Conservation (phyloP, 1,140 invertebrate species). For the Carposina sasakii region DNA sequence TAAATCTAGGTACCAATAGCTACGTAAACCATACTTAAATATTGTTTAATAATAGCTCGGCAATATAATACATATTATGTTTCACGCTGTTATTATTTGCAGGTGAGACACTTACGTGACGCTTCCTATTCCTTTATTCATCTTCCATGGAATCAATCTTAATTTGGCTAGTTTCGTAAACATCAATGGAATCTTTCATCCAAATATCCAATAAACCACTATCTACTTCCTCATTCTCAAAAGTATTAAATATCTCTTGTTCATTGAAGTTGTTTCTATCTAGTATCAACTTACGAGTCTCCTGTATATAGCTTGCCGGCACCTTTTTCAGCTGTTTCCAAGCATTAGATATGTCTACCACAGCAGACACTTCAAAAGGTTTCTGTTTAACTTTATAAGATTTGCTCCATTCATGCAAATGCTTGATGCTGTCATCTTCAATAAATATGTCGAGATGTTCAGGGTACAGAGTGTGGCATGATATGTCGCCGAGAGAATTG, state of each 20-base stretch:
- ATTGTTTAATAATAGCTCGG: no score
- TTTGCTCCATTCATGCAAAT: conserved; percentile 46
- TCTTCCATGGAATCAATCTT: no score
- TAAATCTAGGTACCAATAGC: no score
- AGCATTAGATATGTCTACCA: conserved; percentile 35
- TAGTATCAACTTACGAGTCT: conserved; percentile 14
- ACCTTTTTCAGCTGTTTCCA: conserved; percentile 45
- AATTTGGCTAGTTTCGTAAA: no score
- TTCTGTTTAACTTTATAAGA: conserved; percentile 29
- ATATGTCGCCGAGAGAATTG: conserved; percentile 55
- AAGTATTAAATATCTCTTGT: conserved; percentile 37
- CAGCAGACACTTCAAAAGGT: conserved; percentile 37
- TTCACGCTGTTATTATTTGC: no score
- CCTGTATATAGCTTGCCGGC: conserved; percentile 31
- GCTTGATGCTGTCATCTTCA: conserved; percentile 37
- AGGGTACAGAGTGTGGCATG: conserved; percentile 47
- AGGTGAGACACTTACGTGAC: no score
- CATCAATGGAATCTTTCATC: conserved; percentile 20
- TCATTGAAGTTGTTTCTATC: conserved; percentile 32
- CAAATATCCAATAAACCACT: conserved; percentile 44
- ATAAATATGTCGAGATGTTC: conserved; percentile 42
- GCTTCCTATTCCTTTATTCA: no score
- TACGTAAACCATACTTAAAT: no score
- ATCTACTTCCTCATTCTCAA: conserved; percentile 49
- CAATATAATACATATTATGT: no score